Base-by-base conservation (phyloP, 2,797 vertebrate species). In the Enteromius radiatus region DNA sequence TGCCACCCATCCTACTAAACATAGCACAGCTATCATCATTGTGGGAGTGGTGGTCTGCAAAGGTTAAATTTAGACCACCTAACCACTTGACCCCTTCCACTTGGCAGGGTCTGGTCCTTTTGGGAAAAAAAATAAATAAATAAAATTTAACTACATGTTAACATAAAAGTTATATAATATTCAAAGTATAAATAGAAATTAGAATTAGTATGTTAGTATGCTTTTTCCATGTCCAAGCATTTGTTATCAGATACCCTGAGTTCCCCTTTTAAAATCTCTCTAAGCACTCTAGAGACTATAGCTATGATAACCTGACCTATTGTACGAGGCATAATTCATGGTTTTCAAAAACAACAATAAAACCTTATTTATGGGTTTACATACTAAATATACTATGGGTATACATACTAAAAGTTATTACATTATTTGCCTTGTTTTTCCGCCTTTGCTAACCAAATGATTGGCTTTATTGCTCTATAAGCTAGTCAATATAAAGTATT, bases 21-120 rank as follows among this genome's bases (percentile, higher is more conserved):
- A 95, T 95, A 95, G 82, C 81, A 23, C 89, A 87, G 92, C 92
- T 90, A 91, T 78, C 76, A 93, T 93, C 92, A 93, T 91, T 88
- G 86, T 69, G 85, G 85, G 84, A 86, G 94, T 91, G 93, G 89
- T 90, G 88, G 87, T 70, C 26, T 7, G 43, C 85, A 86, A 81
- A 82, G 56, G 71, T 92, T 95, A 93, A 93, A 94, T 88, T 94
- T 94, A 94, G 92, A 84, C 75, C 70, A 78, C 78, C 78, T 85
- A 91, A 89, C 92, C 86, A 88, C 87, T 82, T 80, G 41, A 89
- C 89, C 90, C 36, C 68, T 80, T 84, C 59, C 38, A 38, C 49
- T 67, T 61, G 21, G n/a, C 52, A 33, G 28, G 5, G 28, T 75
- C 47, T 54, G 49, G 12, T 76, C 17, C 15, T 45, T 76, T 61